Base-by-base conservation (phyloP, 1,140 invertebrate genomes). In the Globodera ellingtonae region DNA sequence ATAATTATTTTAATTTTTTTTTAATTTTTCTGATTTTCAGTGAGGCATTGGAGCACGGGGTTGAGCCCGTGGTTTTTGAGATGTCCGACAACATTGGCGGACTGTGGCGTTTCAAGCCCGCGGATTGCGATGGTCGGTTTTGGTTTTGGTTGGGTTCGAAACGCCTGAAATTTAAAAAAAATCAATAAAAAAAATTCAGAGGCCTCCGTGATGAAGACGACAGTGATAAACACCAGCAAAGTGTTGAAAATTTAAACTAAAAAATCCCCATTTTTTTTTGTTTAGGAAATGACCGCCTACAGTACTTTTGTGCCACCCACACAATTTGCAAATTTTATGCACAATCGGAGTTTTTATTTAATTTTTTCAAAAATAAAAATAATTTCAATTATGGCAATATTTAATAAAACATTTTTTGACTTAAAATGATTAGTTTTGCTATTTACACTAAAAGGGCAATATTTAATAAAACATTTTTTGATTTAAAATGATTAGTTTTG, bases 211-310 rank as follows among this genome's bases (percentile, higher is more conserved):
- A 89, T 90, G 89, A 89, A 89, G 69, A 86, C 88, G 9, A 91
- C 90, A 6, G 86, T 91, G 6, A 90, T 90, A 77, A 91, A 92
- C 83, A 90, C 91, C 3, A 90, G 89, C 78, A 92, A 92, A 81
- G 91, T 91, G 83, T 87, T 91, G 48, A 73, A 73, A 13, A 35
- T 13, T 13, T 52, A 35, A 47, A 18, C 15, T 13, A 21, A 75
- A 21, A n/a, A 5, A 13, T 13, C 10, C 4, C 24, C 35, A 6
- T n/a, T 47, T n/a, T 46, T 44, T 35, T 52, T 6, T 74, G 48
- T 74, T 56, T 13, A 75, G 72, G 80, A 81, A 83, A 81, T 81
- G 82, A 86, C 85, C 90, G 90, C 75, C 91, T 81, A 71, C 52
- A 81, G 77, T 7, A 91, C 92, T 82, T 92, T 90, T 81, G 91